Percentiles rank a stretch among this genome's conserved stretches.
Evolutionary conservation across 2,797 vertebrate species (phyloP).

Genomic region (Gallirallus australis): DNA sequence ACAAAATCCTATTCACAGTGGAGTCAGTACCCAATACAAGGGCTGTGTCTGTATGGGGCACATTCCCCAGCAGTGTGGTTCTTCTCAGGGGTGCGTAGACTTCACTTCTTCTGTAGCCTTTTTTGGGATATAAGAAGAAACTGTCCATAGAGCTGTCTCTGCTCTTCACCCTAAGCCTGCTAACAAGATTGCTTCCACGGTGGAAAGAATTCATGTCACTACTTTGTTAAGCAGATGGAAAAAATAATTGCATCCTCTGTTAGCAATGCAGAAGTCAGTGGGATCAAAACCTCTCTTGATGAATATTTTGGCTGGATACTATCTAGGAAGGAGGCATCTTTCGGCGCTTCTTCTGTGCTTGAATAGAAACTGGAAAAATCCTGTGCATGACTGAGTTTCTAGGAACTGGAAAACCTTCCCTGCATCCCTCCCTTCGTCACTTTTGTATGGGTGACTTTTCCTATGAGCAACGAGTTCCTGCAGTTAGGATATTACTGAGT

Average conservation of each 20-base stretch:
- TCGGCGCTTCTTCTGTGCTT: neutral
- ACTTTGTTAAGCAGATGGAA: neutral
- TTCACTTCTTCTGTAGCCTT: neutral
- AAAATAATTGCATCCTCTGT: neutral
- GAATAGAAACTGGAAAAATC: neutral
- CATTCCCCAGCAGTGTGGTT: neutral
- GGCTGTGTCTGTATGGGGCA: neutral
- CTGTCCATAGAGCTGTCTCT: neutral
- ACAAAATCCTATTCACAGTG: neutral
- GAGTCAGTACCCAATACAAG: neutral
- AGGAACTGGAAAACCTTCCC: neutral
- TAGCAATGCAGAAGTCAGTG: neutral
- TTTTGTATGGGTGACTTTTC: neutral
- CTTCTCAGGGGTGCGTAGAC: neutral
- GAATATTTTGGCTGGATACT: neutral
- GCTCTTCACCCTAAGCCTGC: neutral
- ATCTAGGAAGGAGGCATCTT: neutral
- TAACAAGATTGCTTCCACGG: neutral
- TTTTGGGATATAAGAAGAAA: neutral
- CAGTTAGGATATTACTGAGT: neutral
- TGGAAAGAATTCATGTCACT: neutral
- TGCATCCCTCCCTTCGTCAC: neutral
- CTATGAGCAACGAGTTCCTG: neutral
- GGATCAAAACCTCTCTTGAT: neutral
- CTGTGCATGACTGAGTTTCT: neutral